These are phyloP conservation scores for Oncorhynchus gorbuscha DNA, from an alignment of 2,113 vertebrate species.

Conservation along the genomic window DNA sequence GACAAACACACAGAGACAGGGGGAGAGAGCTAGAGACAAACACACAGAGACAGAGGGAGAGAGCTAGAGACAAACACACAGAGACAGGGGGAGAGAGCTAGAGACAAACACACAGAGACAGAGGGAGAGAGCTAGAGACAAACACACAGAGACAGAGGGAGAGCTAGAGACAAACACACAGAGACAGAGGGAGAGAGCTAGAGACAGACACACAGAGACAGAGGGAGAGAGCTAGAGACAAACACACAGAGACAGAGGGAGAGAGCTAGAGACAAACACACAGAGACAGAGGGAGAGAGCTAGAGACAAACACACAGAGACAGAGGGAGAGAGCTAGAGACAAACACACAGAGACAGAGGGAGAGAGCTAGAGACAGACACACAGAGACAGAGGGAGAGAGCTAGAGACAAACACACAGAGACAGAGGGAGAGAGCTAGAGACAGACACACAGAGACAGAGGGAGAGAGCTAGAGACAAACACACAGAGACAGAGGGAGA, in stretches of 20 bases:
- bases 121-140: not conserved
- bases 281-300: not conserved
- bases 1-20: too few relatives aligned
- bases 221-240: constrained; percentile 14
- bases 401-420: fast-evolving
- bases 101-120: too few relatives aligned
- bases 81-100: too few relatives aligned
- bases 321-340: too few relatives aligned
- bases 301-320: not conserved
- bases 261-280: constrained; percentile 14
- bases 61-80: too few relatives aligned
- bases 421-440: fast-evolving
- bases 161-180: constrained; percentile 22
- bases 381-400: fast-evolving
- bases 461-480: too few relatives aligned
- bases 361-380: too few relatives aligned
- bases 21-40: too few relatives aligned
- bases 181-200: constrained; percentile 69
- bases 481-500: too few relatives aligned
- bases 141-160: not conserved
- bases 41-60: too few relatives aligned
- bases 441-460: too few relatives aligned
- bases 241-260: constrained; percentile 3
- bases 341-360: not conserved
- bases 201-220: constrained; percentile 31